Percentiles rank a stretch among this genome's conserved stretches.
These are phyloP conservation scores for Erethizon dorsatum DNA, from an alignment of 2,797 vertebrate species.

Conservation along the genomic window DNA sequence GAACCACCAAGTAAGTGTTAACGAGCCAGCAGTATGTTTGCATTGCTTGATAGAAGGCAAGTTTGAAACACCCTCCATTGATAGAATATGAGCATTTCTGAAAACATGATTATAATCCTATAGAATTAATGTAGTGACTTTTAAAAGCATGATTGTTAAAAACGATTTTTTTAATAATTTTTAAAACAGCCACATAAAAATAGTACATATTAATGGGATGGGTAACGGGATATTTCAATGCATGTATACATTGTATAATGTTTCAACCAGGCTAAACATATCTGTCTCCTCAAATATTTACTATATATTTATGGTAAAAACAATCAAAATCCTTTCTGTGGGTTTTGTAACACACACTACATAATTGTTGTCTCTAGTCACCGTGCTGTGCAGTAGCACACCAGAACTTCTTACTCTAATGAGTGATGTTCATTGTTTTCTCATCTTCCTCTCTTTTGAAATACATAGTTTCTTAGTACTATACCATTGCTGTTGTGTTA, in stretches of 20 bases:
- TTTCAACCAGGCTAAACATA: not conserved
- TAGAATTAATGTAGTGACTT: constrained; percentile 43
- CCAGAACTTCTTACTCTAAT: not conserved
- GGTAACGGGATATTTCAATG: not conserved
- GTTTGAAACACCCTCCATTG: not conserved
- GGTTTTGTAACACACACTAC: not conserved
- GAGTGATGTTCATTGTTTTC: not conserved
- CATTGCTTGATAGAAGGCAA: not conserved
- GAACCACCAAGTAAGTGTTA: constrained; percentile 96
- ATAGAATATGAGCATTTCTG: constrained; percentile 32
- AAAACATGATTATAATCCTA: not conserved
- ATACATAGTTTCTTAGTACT: not conserved
- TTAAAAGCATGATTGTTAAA: constrained; percentile 50
- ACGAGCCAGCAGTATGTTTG: not conserved
- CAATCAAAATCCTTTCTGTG: not conserved
- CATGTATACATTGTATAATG: not conserved
- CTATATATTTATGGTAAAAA: not conserved
- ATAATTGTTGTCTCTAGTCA: not conserved
- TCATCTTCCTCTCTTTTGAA: constrained; percentile 22
- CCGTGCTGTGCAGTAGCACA: not conserved
- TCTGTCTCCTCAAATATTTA: not conserved
- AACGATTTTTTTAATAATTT: not conserved
- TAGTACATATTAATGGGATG: not conserved
- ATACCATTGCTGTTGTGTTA: not conserved
- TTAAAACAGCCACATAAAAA: not conserved